Evolutionary conservation across 1,140 invertebrate genomes (phyloP).

Genomic region (Heliconius hermathena): DNA sequence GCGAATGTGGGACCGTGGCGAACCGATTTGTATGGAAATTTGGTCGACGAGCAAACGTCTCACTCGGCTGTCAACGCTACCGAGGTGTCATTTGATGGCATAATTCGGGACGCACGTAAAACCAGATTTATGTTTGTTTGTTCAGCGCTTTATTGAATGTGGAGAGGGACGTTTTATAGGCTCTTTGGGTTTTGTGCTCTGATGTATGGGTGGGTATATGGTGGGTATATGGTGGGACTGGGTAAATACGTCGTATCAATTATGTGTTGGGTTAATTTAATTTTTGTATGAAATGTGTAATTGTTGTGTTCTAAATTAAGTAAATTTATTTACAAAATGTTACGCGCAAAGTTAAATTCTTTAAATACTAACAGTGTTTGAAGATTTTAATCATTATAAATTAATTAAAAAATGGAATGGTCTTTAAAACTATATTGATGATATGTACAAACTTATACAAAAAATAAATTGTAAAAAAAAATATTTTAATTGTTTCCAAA

Average conservation of each 20-base stretch:
- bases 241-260: slow-evolving; percentile 28
- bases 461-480: no score
- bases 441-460: no score
- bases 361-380: no score
- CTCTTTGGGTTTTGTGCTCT: slow-evolving; percentile 44
- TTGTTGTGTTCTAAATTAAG: no score
- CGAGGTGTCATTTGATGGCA: slow-evolving; percentile 74
- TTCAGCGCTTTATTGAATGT: slow-evolving; percentile 67
- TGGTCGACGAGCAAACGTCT: slow-evolving; percentile 51
- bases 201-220: slow-evolving; percentile 18
- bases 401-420: no score
- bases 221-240: slow-evolving; percentile 3
- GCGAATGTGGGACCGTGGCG: slow-evolving; percentile 51
- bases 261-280: slow-evolving; percentile 3
- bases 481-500: no score
- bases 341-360: no score
- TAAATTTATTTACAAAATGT: no score
- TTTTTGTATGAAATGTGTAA: background rate
- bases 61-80: slow-evolving; percentile 59
- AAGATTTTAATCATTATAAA: no score
- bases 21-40: slow-evolving; percentile 79
- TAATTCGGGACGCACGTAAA: slow-evolving; percentile 76
- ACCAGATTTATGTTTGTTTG: slow-evolving; percentile 76
- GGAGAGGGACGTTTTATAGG: slow-evolving; percentile 60
- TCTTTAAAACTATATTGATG: no score